Base-by-base conservation (phyloP, 2,888 invertebrate genomes). In the Artemia sp. region DNA sequence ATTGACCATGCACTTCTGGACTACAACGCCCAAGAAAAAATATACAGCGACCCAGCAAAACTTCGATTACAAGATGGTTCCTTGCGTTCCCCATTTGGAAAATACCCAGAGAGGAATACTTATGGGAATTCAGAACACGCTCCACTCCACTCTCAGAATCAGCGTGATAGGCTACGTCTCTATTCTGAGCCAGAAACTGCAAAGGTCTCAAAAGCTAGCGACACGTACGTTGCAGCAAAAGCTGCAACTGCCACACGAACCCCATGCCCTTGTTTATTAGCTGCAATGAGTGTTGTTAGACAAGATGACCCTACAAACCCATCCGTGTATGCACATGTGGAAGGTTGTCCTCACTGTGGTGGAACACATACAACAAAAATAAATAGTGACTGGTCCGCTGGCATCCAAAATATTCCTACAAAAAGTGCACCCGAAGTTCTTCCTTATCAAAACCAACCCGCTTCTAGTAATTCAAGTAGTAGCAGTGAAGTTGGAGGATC, bases 1-100 rank as follows among this genome's bases (percentile, higher is more conserved):
- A 58, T 58, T 19, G 64, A 58, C 24, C 64, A 58, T 58, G 64
- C 64, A 24, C 64, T 58, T 58, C 64, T 58, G n/a, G 64, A 58
- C 64, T 58, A 58, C 11, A 58, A 58, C 64, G 64, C 64, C 24
- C 64, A 58, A 58, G 64, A 58, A 24, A n/a, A 24, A n/a, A n/a
- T 58, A 8, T 58, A 58, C 24, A 58, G 64, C 10, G 64, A 58
- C 11, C 64, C 64, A 58, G 38, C 38, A 1, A 58, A 24, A 58
- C n/a, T 24, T 9, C n/a, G 64, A 24, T n/a, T 58, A 58, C 11
- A 58, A 8, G 64, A 58, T 10, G 64, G 24, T 24, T 24, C 24
- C n/a, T 24, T 58, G 9, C 64, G 64, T 9, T n/a, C 14, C 10
- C 64, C n/a, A 58, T 58, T 19, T 24, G 14, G 14, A 10, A n/a